These are phyloP conservation scores for Labrus mixtus DNA, from an alignment of 2,113 vertebrate species.

Conservation along the genomic window DNA sequence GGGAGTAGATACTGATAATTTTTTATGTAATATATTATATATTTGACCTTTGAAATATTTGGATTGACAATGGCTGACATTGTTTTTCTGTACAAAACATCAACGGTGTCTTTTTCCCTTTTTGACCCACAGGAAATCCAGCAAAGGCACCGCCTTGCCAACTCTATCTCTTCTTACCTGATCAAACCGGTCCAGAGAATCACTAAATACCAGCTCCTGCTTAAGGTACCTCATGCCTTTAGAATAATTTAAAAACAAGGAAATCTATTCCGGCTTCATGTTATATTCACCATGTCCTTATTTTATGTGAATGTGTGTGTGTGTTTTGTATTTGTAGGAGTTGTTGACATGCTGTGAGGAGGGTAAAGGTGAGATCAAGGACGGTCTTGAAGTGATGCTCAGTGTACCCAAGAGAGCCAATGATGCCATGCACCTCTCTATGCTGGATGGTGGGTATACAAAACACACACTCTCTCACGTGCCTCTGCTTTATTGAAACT, in stretches of 20 bases:
- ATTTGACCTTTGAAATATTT: no score
- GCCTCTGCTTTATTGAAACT: background rate
- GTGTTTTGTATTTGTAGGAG: slow-evolving; percentile 85
- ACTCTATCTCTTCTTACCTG: slow-evolving; percentile 99
- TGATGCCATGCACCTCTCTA: slow-evolving; percentile 99
- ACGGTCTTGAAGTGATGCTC: slow-evolving; percentile 98
- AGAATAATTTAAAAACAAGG: background rate
- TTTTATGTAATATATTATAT: no score
- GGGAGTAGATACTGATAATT: background rate
- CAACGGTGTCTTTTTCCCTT: background rate
- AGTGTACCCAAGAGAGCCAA: slow-evolving; percentile 99
- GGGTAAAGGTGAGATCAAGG: slow-evolving; percentile 99
- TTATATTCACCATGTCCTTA: no score
- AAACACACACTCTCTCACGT: background rate
- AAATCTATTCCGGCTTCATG: background rate
- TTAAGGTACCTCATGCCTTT: slow-evolving; percentile 86
- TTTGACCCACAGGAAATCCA: slow-evolving; percentile 91
- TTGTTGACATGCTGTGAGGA: slow-evolving; percentile 97
- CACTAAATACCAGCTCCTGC: slow-evolving; percentile 98
- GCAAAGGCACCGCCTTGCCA: slow-evolving; percentile 95
- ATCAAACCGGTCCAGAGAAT: slow-evolving; percentile 99
- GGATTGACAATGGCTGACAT: no score
- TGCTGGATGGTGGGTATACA: slow-evolving; percentile 92
- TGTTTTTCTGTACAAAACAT: no score
- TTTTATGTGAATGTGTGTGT: background rate